These are phyloP conservation scores for Strix aluco DNA, from an alignment of 2,113 vertebrate genomes.

Conservation along the genomic window DNA sequence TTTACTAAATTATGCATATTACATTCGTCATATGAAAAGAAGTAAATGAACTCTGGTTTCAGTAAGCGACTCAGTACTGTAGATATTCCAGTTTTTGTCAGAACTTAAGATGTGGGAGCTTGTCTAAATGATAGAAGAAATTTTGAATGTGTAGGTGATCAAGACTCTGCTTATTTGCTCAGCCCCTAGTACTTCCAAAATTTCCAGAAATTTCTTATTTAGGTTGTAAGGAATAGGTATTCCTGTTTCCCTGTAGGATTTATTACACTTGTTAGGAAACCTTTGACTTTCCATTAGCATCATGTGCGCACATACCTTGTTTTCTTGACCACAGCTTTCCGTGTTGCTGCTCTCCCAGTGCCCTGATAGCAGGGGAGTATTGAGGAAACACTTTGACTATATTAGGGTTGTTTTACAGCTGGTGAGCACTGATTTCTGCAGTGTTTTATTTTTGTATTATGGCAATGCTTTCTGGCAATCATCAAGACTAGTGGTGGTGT, in stretches of 20 bases:
- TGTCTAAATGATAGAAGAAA: background rate
- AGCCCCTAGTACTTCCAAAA: background rate
- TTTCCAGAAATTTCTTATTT: background rate
- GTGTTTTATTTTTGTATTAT: background rate
- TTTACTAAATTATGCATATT: background rate
- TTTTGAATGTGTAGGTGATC: background rate
- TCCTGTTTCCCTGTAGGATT: background rate
- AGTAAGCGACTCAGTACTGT: background rate
- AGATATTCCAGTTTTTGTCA: background rate
- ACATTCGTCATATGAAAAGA: background rate
- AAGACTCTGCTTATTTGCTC: background rate
- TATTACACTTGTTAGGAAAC: background rate
- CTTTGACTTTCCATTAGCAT: background rate
- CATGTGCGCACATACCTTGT: accelerated
- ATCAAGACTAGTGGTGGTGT: background rate
- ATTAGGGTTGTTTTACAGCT: background rate
- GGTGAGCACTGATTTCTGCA: background rate
- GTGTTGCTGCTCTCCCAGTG: background rate
- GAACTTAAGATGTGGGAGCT: background rate
- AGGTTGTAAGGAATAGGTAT: background rate
- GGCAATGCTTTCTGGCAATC: background rate
- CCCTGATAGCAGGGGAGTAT: background rate
- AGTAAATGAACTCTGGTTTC: background rate
- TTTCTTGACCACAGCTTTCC: background rate
- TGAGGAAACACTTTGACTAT: background rate